Conservation (phyloP, 2,888 invertebrate genomes). For the Ellobium chinense region DNA sequence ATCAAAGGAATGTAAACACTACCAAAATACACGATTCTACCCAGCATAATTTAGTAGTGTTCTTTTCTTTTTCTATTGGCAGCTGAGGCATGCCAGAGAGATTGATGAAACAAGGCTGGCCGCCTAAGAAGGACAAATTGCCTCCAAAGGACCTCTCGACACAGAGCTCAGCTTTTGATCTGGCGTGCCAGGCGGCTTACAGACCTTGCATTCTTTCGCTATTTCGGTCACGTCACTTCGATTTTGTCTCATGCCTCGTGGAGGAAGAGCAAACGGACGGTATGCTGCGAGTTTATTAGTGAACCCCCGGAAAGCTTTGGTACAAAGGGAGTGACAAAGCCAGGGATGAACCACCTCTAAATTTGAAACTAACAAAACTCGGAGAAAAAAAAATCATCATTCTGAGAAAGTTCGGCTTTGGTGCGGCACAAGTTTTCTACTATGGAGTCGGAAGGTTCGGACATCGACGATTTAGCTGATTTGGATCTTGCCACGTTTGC, state of each 20-base stretch:
- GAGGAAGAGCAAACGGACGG: too few relatives aligned
- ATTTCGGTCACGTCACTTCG: not conserved
- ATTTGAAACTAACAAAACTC: too few relatives aligned
- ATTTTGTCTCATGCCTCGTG: not conserved
- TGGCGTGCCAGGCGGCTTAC: not conserved
- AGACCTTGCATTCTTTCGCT: not conserved
- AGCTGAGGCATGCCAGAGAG: not conserved
- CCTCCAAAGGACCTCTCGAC: not conserved
- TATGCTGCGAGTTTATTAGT: too few relatives aligned
- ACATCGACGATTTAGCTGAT: conserved; percentile 22
- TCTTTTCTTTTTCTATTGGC: not conserved
- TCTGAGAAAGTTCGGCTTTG: too few relatives aligned
- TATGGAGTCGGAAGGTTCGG: conserved; percentile 18
- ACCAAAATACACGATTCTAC: not conserved
- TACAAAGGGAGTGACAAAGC: too few relatives aligned
- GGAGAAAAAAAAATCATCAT: too few relatives aligned
- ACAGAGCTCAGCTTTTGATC: not conserved
- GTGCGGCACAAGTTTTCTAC: too few relatives aligned
- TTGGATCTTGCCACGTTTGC: not conserved
- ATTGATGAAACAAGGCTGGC: not conserved
- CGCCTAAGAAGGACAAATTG: not conserved
- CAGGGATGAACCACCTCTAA: too few relatives aligned
- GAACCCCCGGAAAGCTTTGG: too few relatives aligned
- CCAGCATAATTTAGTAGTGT: not conserved
- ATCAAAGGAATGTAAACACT: too few relatives aligned